These are phyloP conservation scores for Nasonovia ribisnigri DNA, from an alignment of 2,888 invertebrate genomes.

Conservation along the genomic window DNA sequence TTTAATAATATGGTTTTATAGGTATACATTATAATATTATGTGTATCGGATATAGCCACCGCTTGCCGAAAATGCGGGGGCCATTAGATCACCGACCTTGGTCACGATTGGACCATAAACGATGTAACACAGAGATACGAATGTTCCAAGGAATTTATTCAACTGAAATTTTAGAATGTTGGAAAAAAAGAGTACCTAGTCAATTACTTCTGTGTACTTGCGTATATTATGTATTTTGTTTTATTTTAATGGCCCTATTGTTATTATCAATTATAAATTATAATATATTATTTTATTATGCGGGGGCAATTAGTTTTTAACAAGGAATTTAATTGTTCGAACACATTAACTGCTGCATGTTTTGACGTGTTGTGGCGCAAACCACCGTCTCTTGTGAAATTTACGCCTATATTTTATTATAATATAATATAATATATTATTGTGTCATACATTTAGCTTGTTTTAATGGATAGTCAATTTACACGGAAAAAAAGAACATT, in stretches of 20 bases:
- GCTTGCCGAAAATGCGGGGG: conserved; percentile 20
- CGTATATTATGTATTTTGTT: neutral
- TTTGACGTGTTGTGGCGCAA: neutral
- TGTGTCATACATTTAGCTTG: neutral
- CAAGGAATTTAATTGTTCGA: conserved; percentile 2
- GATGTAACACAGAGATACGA: conserved; percentile 57
- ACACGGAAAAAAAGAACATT: neutral
- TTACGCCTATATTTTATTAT: neutral
- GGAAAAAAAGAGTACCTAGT: neutral
- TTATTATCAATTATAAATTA: conserved; percentile 15
- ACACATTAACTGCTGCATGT: neutral
- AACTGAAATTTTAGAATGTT: conserved; percentile 4
- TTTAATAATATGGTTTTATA: neutral
- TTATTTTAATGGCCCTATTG: conserved; percentile 7
- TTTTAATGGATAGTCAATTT: neutral
- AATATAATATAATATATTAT: neutral
- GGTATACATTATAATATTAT: neutral
- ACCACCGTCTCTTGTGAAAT: neutral
- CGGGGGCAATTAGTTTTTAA: neutral
- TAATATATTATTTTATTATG: neutral
- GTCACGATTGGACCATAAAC: conserved; percentile 59
- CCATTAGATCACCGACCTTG: conserved; percentile 35
- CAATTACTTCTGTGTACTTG: conserved; percentile 24
- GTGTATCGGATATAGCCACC: neutral
- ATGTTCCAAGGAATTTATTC: conserved; percentile 13